Percentiles rank a stretch among this genome's conserved stretches.
Evolutionary conservation across 1,140 invertebrate species (phyloP).

Genomic region (Eulimnadia texana): DNA sequence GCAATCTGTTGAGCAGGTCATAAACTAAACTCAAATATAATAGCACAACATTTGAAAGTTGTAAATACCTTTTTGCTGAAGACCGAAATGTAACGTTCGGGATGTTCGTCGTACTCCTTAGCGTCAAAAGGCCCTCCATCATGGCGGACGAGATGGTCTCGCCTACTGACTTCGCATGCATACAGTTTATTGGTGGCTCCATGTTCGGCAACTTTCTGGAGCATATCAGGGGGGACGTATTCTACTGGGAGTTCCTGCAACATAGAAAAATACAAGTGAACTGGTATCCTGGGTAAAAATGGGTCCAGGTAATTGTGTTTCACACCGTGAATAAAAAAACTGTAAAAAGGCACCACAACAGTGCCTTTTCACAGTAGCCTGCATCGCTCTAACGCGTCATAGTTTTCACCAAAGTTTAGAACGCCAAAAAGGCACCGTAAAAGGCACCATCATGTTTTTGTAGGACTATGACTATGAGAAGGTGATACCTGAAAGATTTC

Average conservation of each 20-base stretch:
- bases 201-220: conserved; percentile 89
- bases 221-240: conserved; percentile 86
- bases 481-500: conserved; percentile 24
- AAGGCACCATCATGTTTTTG: no score
- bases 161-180: conserved; percentile 79
- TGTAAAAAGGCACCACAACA: no score
- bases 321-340: no score
- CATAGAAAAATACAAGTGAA: conserved; percentile 31
- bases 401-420: no score
- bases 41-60: not conserved
- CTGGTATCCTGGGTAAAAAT: not conserved
- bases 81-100: conserved; percentile 85
- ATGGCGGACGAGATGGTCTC: conserved; percentile 83
- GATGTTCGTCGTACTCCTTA: conserved; percentile 81
- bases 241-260: conserved; percentile 95
- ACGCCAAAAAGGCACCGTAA: no score
- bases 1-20: conserved; percentile 54
- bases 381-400: no score
- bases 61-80: conserved; percentile 73
- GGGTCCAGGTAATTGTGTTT: no score
- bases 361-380: no score
- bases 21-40: no score
- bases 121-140: conserved; percentile 80
- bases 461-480: no score
- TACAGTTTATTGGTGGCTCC: conserved; percentile 90